Evolutionary conservation across 2,113 vertebrate genomes (phyloP), one percentile per base, ranked within the genome.

Genomic region (Prochilodus magdalenae): DNA sequence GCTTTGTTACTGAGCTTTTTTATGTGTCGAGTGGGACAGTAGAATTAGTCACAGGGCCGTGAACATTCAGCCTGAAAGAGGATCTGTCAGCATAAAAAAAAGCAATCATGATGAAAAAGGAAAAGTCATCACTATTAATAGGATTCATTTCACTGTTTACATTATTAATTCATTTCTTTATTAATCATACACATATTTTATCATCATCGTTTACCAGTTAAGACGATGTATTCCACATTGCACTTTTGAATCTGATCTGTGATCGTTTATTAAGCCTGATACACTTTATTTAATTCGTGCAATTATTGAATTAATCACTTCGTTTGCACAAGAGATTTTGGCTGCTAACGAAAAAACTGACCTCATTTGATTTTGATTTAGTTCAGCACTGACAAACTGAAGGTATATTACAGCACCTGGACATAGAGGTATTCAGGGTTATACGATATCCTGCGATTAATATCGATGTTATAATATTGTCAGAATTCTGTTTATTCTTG

Each of bases 211-310:
- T 6, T 36, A 74, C 73, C 49, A 26, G 53, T 30, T 29, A 53
- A 67, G 36, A 57, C n/a, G n/a, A 16, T 53, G 29, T 55, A 73
- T 74, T 73, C 51, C 51, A 71, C 65, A 53, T 77, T 70, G 80
- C 80, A 76, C 80, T 82, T 82, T 82, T 63, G 14, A 77, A 51
- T 33, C 13, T 40, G 53, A 82, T 55, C 65, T 77, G 77, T 76
- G 30, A 47, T 59, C 27, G 67, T 80, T 79, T 75, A 8, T 7
- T 44, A 70, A 57, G 47, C 72, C 40, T 5, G n/a, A 27, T 75
- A 44, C 8, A 36, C 20, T 82, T 82, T 0, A 47, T 67, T 70
- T 57, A n/a, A 3, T 29, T 12, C 12, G 14, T 14, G 10, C 8
- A 30, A 65, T 65, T 65, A 65, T 3, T 36, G 29, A 24, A 65